phyloP scores from a whole-genome alignment of 1,140 invertebrate genomes.

The Sipha flava region DNA sequence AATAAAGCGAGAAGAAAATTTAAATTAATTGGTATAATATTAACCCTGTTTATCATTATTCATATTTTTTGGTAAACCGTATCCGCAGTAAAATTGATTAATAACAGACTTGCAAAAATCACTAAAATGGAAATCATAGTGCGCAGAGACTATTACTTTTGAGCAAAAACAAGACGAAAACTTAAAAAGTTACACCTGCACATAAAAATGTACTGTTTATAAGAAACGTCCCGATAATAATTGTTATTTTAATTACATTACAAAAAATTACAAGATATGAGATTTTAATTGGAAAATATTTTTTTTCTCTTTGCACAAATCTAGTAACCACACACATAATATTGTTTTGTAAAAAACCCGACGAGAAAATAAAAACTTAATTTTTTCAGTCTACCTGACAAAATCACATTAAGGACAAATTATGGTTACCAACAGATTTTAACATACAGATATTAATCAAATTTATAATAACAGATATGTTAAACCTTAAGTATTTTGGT shows the following conservation, averaged over 20 bases:
- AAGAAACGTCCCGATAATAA: neutral
- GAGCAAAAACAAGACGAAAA: constrained; percentile 26
- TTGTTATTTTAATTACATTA: neutral
- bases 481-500: neutral
- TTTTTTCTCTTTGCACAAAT: neutral
- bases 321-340: neutral
- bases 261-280: neutral
- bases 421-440: neutral
- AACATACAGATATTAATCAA: neutral
- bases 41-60: constrained; percentile 26
- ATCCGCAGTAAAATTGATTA: constrained; percentile 5
- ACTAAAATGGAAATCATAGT: constrained; percentile 21
- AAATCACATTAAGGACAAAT: constrained; percentile 11
- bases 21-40: neutral
- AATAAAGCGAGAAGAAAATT: neutral
- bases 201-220: neutral
- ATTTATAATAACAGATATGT: constrained; percentile 22
- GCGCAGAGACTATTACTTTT: constrained; percentile 7
- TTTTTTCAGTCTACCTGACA: constrained; percentile 18
- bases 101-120: constrained; percentile 13
- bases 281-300: neutral
- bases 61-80: constrained; percentile 6
- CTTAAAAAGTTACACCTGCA: neutral
- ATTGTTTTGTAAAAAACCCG: constrained; percentile 2
- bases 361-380: neutral